phyloP scores from a whole-genome alignment of 1,140 invertebrate species.

The Drosophila nannoptera region DNA sequence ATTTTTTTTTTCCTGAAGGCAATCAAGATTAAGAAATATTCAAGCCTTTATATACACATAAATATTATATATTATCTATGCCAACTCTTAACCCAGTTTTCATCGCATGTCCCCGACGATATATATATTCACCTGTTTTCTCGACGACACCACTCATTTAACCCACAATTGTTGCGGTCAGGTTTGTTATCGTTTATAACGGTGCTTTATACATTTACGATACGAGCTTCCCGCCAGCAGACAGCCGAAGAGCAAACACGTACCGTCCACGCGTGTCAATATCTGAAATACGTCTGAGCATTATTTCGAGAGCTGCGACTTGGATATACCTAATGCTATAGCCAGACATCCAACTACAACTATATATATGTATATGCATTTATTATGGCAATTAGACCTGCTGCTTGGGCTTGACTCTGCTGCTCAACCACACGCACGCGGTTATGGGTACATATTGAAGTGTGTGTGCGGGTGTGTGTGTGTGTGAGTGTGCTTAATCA shows the following conservation, averaged over 20 bases:
- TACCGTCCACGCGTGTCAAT: constrained; percentile 50
- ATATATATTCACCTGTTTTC: no score
- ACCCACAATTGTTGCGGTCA: background rate
- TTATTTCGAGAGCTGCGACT: constrained; percentile 37
- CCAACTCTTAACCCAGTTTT: no score
- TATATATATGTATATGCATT: constrained; percentile 10
- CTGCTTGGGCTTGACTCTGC: constrained; percentile 20
- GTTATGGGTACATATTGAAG: background rate
- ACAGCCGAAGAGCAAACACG: background rate
- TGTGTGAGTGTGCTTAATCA: constrained; percentile 43
- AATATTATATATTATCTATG: no score
- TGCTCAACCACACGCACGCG: background rate
- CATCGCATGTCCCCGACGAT: no score
- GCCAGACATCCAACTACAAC: background rate
- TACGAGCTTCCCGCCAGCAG: background rate
- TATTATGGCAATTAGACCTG: constrained; percentile 50
- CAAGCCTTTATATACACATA: no score
- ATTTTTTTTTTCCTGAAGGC: no score
- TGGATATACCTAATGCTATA: constrained; percentile 11
- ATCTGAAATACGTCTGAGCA: constrained; percentile 59
- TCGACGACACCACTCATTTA: no score
- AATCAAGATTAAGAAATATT: no score
- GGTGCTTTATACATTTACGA: background rate
- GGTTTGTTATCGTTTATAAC: background rate
- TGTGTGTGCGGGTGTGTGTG: background rate